These are phyloP conservation scores for Poeciliopsis turrubarensis DNA, from an alignment of 2,113 vertebrate genomes.

Conservation along the genomic window DNA sequence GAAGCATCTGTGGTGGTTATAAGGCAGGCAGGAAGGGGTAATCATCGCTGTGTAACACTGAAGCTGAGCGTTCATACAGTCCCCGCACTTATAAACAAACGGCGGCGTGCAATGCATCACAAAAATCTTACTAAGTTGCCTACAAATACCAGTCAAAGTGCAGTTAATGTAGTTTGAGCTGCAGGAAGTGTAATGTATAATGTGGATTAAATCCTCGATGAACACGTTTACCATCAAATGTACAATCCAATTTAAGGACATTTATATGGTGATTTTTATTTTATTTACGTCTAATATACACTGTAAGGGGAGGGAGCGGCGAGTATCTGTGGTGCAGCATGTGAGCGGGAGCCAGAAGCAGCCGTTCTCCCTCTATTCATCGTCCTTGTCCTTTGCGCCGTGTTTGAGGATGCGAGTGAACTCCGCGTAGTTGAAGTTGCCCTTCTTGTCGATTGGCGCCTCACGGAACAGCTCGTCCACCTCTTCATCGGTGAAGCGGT, in stretches of 20 bases:
- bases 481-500: slow-evolving; percentile 96
- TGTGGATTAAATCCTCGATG: slow-evolving; percentile 6
- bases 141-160: slow-evolving; percentile 12
- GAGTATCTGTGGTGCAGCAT: slow-evolving; percentile 17
- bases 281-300: not conserved
- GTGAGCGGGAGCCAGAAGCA: slow-evolving; percentile 21
- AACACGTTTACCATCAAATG: not conserved
- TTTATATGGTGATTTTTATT: not conserved
- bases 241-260: not conserved
- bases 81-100: not conserved
- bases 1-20: slow-evolving; percentile 25
- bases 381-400: slow-evolving; percentile 89
- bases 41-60: slow-evolving; percentile 41
- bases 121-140: slow-evolving; percentile 20
- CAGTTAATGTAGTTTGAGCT: slow-evolving; percentile 4
- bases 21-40: slow-evolving; percentile 50
- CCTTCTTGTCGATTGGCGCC: slow-evolving; percentile 97
- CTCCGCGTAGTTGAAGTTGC: slow-evolving; percentile 98
- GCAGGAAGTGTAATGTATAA: not conserved
- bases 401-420: slow-evolving; percentile 99
- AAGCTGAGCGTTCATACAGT: slow-evolving; percentile 28
- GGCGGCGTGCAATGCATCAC: slow-evolving; percentile 12
- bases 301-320: not conserved
- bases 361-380: slow-evolving; percentile 70
- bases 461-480: slow-evolving; percentile 98